Evolutionary conservation across 2,888 invertebrate genomes (phyloP).

Genomic region (Galerucella nymphaeae): DNA sequence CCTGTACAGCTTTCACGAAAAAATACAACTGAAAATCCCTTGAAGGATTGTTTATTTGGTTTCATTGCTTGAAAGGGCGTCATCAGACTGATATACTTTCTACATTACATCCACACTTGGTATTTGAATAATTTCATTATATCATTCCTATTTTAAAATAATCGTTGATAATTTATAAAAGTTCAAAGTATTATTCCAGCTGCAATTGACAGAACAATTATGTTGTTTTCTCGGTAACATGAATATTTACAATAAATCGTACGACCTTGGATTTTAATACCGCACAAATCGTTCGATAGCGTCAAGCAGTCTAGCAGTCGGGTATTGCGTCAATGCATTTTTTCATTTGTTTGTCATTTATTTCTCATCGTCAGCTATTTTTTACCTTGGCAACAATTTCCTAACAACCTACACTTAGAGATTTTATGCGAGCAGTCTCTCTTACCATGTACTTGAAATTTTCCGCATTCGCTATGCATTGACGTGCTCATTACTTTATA

Average conservation of each 20-base stretch:
- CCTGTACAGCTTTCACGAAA: too few relatives aligned
- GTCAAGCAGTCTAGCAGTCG: slow-evolving; percentile 47
- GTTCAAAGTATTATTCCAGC: neutral
- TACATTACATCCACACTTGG: neutral
- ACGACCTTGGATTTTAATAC: slow-evolving; percentile 21
- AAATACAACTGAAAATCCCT: too few relatives aligned
- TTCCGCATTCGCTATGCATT: slow-evolving; percentile 6
- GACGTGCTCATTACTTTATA: neutral
- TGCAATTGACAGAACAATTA: neutral
- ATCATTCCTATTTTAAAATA: neutral
- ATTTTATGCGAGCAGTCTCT: neutral
- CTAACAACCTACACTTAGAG: slow-evolving; percentile 18
- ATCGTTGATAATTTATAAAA: neutral
- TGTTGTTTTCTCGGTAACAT: neutral
- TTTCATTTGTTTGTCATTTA: slow-evolving; percentile 35
- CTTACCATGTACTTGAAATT: slow-evolving; percentile 7
- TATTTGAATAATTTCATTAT: neutral
- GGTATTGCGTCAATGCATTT: slow-evolving; percentile 43
- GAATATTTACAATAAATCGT: slow-evolving; percentile 23
- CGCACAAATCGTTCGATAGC: slow-evolving; percentile 26
- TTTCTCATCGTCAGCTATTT: slow-evolving; percentile 28
- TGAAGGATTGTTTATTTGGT: too few relatives aligned
- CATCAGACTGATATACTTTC: neutral
- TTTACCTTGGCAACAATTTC: slow-evolving; percentile 39
- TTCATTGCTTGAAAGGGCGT: too few relatives aligned